A percentile compares a stretch with the other conserved stretches of the same genome.
Evolutionary conservation across 2,113 vertebrate species (phyloP).

Genomic region (Nothocercus julius): DNA sequence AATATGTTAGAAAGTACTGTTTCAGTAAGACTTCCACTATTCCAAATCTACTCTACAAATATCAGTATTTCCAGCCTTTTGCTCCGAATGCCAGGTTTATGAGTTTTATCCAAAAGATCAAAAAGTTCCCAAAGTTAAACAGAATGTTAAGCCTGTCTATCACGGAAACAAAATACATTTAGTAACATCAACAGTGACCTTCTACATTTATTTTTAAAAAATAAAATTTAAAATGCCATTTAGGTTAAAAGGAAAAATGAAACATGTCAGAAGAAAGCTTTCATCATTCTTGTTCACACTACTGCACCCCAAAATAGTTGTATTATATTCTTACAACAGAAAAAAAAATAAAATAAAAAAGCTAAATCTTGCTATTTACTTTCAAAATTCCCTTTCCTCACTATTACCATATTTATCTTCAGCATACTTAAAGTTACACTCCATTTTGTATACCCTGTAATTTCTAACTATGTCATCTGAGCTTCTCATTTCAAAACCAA

Average conservation of each 20-base stretch:
- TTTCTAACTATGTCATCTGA: neutral
- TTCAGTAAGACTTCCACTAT: neutral
- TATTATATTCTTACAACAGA: neutral
- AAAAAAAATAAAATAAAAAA: neutral
- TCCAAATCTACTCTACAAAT: neutral
- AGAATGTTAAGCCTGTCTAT: neutral
- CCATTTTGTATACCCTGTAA: neutral
- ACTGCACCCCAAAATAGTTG: neutral
- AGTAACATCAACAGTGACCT: neutral
- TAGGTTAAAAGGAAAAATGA: neutral
- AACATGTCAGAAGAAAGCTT: neutral
- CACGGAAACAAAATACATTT: neutral
- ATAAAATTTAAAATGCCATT: neutral
- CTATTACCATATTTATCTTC: neutral
- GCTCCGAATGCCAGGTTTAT: neutral
- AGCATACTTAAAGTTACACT: neutral
- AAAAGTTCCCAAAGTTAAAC: neutral
- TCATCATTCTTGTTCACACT: neutral
- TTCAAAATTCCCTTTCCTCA: neutral
- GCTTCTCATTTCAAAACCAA: slow-evolving; percentile 11
- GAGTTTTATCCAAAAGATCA: neutral
- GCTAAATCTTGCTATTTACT: neutral
- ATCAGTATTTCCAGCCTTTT: neutral
- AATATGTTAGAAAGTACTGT: neutral
- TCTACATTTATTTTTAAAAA: neutral